Base-by-base conservation (phyloP, 2,888 invertebrate species). In the Dynastes tityus region DNA sequence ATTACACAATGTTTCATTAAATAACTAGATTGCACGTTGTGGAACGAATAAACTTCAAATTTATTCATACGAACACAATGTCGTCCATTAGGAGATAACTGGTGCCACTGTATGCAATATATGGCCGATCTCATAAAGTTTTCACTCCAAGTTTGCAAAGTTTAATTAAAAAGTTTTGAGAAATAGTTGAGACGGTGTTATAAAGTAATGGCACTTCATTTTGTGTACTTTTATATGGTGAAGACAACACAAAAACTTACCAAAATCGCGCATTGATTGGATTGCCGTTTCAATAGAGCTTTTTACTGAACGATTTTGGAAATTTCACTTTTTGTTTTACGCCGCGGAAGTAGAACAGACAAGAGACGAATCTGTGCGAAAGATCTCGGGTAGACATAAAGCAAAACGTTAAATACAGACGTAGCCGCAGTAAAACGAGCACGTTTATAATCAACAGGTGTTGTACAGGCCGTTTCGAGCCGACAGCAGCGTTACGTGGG, bases 371-470 rank as follows among this genome's bases (percentile, higher is more conserved):
- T 65, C 65, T 65, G 37, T 40, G 37, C 40, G 16, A 40, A 45
- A 65, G 16, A 65, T 40, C 40, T 65, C 37, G 65, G n/a, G 13
- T 51, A 58, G 58, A 40, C 37, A 58, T 58, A 55, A 58, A 58
- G 73, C 40, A 40, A 58, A 40, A 73, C 58, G 58, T 73, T 73
- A 73, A 73, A 73, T 73, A 58, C 53, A 53, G 29, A 53, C 65
- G 65, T 45, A 22, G 65, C 27, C 51, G 68, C 51, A 11, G 68
- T 51, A 22, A 68, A 68, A 68, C 49, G 68, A 29, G 68, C 63
- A 63, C 63, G 63, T 63, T 37, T 40, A 58, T 73, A 61, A 73
- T 55, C 73, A 73, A 73, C 73, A 73, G 73, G 73, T 73, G 73
- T 58, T 73, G 40, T 58, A 27, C 22, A 55, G 40, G 58, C 58